phyloP scores from a whole-genome alignment of 2,797 vertebrate genomes.

The Capromys pilorides region DNA sequence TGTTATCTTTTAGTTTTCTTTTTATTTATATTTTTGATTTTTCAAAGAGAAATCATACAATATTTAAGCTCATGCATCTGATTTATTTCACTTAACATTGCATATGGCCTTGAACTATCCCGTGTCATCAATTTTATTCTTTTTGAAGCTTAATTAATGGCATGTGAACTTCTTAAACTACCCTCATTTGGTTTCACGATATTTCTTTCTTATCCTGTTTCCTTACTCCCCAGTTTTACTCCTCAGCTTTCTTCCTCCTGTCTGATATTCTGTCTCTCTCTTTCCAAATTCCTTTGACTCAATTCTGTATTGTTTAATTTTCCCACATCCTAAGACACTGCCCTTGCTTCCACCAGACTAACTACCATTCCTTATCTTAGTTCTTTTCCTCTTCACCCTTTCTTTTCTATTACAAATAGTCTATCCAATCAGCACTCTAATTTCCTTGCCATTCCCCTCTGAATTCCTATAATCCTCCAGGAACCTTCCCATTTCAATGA shows the following conservation, averaged over 20 bases:
- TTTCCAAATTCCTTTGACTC: not conserved
- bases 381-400: slow-evolving; percentile 3
- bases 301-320: not conserved
- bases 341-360: not conserved
- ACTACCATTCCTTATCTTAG: not conserved
- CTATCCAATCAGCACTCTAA: not conserved
- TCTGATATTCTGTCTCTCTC: not conserved
- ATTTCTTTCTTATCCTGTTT: not conserved
- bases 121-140: not conserved
- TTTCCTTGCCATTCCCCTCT: not conserved
- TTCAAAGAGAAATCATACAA: not conserved
- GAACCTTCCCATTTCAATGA: not conserved
- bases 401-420: not conserved
- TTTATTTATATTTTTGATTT: not conserved
- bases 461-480: not conserved
- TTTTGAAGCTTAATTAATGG: not conserved
- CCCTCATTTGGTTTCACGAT: slow-evolving; percentile 13
- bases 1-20: not conserved
- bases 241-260: not conserved
- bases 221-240: not conserved
- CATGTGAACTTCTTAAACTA: not conserved
- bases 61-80: no score
- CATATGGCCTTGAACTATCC: not conserved
- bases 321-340: not conserved
- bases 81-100: not conserved